These are phyloP conservation scores for Pararge aegeria DNA, from an alignment of 1,140 invertebrate species.

Conservation along the genomic window DNA sequence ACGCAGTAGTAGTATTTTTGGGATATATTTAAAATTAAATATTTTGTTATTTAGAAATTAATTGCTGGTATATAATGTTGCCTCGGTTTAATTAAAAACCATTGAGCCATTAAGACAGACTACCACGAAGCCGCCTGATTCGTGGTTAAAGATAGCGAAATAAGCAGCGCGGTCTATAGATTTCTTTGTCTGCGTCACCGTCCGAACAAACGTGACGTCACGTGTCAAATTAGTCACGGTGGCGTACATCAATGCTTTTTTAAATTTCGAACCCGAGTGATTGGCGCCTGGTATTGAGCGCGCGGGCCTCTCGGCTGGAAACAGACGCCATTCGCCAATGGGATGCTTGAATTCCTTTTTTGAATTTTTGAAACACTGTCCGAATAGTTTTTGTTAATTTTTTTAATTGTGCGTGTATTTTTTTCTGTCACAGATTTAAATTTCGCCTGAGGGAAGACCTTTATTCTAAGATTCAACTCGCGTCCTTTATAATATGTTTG, in stretches of 20 bases:
- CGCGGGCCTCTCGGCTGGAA: slow-evolving; percentile 47
- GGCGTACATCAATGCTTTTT: slow-evolving; percentile 62
- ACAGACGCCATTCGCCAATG: slow-evolving; percentile 25
- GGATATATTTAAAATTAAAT: too few species aligned
- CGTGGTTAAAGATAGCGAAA: too few species aligned
- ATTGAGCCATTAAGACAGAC: too few species aligned
- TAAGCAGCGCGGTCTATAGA: slow-evolving; percentile 54
- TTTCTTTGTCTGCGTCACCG: slow-evolving; percentile 44
- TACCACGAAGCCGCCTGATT: too few species aligned
- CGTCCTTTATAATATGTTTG: too few species aligned
- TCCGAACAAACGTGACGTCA: slow-evolving; percentile 64
- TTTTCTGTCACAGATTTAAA: too few species aligned
- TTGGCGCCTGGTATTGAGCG: slow-evolving; percentile 63
- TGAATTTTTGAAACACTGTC: not conserved
- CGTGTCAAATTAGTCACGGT: slow-evolving; percentile 72
- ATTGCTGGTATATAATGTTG: too few species aligned
- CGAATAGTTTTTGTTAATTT: not conserved
- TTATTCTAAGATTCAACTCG: too few species aligned
- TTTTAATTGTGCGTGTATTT: not conserved
- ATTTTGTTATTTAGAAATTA: too few species aligned
- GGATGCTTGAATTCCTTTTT: slow-evolving; percentile 3
- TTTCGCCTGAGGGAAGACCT: too few species aligned
- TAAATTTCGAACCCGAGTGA: slow-evolving; percentile 66
- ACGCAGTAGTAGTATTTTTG: too few species aligned
- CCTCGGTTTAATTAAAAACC: too few species aligned